These are phyloP conservation scores for Scaeva pyrastri DNA, from an alignment of 2,888 invertebrate genomes.

Conservation along the genomic window DNA sequence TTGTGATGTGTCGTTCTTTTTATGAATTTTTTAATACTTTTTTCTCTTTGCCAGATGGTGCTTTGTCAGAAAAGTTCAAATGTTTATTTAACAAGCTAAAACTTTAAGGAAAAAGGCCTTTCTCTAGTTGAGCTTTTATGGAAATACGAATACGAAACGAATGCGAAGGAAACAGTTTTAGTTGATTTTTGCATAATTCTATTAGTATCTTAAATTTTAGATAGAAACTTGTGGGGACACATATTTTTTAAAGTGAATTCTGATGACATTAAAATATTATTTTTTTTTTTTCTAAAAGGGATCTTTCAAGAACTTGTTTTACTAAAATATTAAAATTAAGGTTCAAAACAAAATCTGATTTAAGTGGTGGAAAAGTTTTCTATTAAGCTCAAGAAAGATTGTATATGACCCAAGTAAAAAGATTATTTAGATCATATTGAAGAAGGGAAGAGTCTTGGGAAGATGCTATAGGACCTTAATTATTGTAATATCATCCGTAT, in stretches of 20 bases:
- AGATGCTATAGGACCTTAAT: too few relatives aligned
- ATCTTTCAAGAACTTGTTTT: too few relatives aligned
- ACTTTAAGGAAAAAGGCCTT: conserved; percentile 13
- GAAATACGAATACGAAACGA: neutral
- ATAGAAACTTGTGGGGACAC: neutral
- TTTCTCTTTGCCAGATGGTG: conserved; percentile 9
- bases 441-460: too few relatives aligned
- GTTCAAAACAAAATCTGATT: too few relatives aligned
- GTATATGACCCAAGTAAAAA: too few relatives aligned
- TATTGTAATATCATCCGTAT: too few relatives aligned
- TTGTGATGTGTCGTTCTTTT: conserved; percentile 21
- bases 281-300: too few relatives aligned
- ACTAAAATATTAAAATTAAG: too few relatives aligned
- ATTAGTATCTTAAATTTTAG: conserved; percentile 9
- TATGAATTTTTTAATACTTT: neutral
- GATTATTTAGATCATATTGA: too few relatives aligned
- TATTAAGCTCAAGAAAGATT: too few relatives aligned
- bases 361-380: too few relatives aligned
- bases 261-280: too few relatives aligned
- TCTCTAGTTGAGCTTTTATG: neutral
- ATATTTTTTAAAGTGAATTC: neutral
- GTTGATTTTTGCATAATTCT: conserved; percentile 1
- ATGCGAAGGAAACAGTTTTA: neutral
- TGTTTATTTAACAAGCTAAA: conserved; percentile 34
- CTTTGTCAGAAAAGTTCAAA: conserved; percentile 43